Evolutionary conservation across 1,140 invertebrate genomes (phyloP).

Genomic region (Cardiocondyla obscurior): DNA sequence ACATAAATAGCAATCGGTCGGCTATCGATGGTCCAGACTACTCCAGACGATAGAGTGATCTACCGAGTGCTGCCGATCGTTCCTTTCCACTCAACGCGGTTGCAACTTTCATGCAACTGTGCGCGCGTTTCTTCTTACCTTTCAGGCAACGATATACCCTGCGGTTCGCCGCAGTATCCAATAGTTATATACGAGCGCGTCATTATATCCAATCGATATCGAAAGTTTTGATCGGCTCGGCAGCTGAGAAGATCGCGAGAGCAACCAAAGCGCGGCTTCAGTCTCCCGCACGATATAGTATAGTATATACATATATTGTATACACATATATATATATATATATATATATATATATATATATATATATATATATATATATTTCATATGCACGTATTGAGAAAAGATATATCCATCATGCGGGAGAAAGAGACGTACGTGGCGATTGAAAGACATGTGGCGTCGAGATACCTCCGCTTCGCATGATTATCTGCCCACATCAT

Average conservation of each 20-base stretch:
- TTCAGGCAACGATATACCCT: conserved; percentile 62
- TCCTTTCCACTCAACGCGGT: conserved; percentile 53
- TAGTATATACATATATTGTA: background rate
- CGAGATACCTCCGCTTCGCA: conserved; percentile 55
- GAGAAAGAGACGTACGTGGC: conserved; percentile 22
- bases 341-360: background rate
- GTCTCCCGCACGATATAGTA: background rate
- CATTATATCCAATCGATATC: conserved; percentile 75
- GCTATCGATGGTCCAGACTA: background rate
- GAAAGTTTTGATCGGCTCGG: conserved; percentile 72
- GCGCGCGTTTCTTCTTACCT: conserved; percentile 61
- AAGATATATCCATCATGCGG: conserved; percentile 19
- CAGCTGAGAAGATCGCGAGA: conserved; percentile 68
- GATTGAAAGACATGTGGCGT: conserved; percentile 59
- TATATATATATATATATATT: conserved; percentile 7
- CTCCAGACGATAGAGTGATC: conserved; percentile 8
- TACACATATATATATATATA: background rate
- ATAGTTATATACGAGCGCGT: conserved; percentile 72
- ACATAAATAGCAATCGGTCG: conserved; percentile 22
- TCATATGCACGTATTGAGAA: conserved; percentile 18
- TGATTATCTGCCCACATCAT: conserved; percentile 70
- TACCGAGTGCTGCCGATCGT: conserved; percentile 40
- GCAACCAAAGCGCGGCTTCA: conserved; percentile 6
- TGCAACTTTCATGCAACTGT: conserved; percentile 61
- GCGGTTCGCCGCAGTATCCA: conserved; percentile 76